Conservation (phyloP, 1,140 invertebrate genomes). For the Penaeus japonicus region DNA sequence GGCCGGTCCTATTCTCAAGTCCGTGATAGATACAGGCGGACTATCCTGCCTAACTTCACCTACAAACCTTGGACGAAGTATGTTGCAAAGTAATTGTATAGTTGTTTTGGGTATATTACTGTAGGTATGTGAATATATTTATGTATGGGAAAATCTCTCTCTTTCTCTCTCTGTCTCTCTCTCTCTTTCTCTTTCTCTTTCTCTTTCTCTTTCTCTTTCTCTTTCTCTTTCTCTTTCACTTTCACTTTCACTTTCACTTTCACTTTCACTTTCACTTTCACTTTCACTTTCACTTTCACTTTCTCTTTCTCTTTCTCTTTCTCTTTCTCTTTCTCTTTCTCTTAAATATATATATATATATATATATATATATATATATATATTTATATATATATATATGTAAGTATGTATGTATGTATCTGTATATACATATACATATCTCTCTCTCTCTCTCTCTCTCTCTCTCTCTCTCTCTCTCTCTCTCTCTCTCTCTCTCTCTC, state of each 20-base stretch:
- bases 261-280: too few species aligned
- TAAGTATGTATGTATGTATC: too few species aligned
- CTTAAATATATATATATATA: too few species aligned
- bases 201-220: not conserved
- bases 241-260: too few species aligned
- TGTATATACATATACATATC: too few species aligned
- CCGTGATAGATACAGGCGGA: conserved; percentile 41
- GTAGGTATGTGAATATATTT: not conserved
- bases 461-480: too few species aligned
- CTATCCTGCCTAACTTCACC: conserved; percentile 28
- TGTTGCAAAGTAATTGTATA: not conserved
- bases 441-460: too few species aligned
- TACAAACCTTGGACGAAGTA: conserved; percentile 41
- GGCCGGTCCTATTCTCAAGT: conserved; percentile 31
- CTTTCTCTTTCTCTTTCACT: not conserved
- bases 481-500: too few species aligned
- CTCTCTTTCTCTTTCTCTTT: not conserved
- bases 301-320: not conserved
- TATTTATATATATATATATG: too few species aligned
- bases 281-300: not conserved
- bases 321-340: too few species aligned
- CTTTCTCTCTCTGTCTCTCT: not conserved
- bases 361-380: too few species aligned
- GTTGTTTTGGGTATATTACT: not conserved
- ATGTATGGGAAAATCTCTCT: too few species aligned